Evolutionary conservation across 2,888 invertebrate species (phyloP), one percentile per base, ranked within the genome.

Genomic region (Gryllus longicercus): DNA sequence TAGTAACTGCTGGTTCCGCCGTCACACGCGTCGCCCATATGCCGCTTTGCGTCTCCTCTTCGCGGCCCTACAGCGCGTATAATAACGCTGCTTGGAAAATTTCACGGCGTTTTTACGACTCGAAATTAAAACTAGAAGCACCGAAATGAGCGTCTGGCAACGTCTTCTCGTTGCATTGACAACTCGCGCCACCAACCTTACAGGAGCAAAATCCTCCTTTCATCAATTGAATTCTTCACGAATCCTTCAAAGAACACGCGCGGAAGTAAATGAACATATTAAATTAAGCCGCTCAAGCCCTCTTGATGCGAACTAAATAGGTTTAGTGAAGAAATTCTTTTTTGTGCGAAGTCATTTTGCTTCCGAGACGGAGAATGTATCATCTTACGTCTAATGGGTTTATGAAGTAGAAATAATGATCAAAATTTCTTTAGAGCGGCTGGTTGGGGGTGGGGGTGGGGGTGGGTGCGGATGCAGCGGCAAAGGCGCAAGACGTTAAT

Each of bases 401-500:
- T 63, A 63, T 63, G 63, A 63, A 63, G 63, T 63, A 63, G 63
- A 63, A 63, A n/a, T 63, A 63, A 63, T 63, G 63, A 63, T 38
- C 63, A 63, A 8, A 63, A 63, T 63, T 63, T 63, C 63, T 4
- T 8, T 5, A 5, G 8, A 38, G 14, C 63, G 16, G 8, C 12
- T 63, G 63, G 63, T 38, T 38, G 38, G 38, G 38, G 38, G 8
- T 8, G 4, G 38, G 8, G 5, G 38, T 38, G 38, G 38, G 38
- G 38, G 8, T 8, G 4, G 38, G 8, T 38, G 38, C 38, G 38
- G 63, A 63, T 14, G 63, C 11, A 8, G 63, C 63, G n/a, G 63
- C 63, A 14, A 63, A 63, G 63, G 63, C 14, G n/a, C 63, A 1
- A 63, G 63, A 5, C 14, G 63, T 63, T 63, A 63, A 63, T 63